These are phyloP conservation scores for Drosophila oshimai DNA, from an alignment of 1,140 invertebrate species.

Conservation along the genomic window DNA sequence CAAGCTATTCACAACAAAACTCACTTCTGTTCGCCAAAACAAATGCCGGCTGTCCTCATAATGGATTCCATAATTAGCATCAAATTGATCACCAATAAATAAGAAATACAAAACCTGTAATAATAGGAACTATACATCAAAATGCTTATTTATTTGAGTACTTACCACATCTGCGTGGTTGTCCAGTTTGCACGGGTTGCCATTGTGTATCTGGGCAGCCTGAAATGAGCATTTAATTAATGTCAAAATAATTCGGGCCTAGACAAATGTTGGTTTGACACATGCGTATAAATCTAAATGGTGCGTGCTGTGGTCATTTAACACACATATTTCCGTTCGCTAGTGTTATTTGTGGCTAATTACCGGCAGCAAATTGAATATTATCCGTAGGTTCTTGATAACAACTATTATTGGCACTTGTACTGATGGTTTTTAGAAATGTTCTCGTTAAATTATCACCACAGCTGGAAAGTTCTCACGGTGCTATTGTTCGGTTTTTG, in stretches of 20 bases:
- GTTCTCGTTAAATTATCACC: conserved; percentile 1
- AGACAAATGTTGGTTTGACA: conserved; percentile 37
- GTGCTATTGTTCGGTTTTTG: background rate
- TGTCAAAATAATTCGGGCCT: conserved; percentile 15
- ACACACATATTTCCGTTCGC: background rate
- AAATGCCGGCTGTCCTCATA: conserved; percentile 4
- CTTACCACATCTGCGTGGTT: conserved; percentile 2
- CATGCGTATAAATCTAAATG: conserved; percentile 18
- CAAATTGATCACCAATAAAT: conserved; percentile 55
- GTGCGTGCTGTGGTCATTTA: conserved; percentile 12
- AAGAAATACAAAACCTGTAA: conserved; percentile 28
- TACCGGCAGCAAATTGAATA: conserved; percentile 30
- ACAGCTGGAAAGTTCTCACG: background rate
- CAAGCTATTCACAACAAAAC: conserved; percentile 8
- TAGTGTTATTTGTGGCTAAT: conserved; percentile 45
- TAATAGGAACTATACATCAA: conserved; percentile 37
- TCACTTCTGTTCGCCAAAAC: conserved; percentile 24
- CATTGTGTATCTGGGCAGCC: background rate
- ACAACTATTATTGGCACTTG: background rate
- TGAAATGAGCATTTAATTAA: conserved; percentile 46
- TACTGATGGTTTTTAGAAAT: background rate
- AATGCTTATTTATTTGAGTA: conserved; percentile 25
- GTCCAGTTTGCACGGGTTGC: background rate
- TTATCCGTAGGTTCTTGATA: background rate
- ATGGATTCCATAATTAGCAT: conserved; percentile 48